Percentiles rank a stretch among this genome's conserved stretches.
These are phyloP conservation scores for Tenualosa ilisha DNA, from an alignment of 2,797 vertebrate genomes.

Conservation along the genomic window DNA sequence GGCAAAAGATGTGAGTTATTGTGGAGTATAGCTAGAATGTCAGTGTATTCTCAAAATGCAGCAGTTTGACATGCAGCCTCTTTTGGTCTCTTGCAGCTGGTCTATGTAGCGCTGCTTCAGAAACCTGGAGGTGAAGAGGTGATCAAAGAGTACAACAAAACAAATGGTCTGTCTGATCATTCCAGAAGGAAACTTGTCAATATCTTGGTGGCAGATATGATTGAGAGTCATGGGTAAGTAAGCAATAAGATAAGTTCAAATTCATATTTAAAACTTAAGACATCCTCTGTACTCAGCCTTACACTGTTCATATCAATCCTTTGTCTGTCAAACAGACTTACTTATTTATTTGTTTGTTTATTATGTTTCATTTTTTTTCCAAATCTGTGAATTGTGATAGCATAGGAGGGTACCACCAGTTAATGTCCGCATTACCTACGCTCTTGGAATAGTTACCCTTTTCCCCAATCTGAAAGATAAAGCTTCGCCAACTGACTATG, in stretches of 20 bases:
- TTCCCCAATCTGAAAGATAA: constrained; percentile 42
- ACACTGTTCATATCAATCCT: not conserved
- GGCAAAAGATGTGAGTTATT: not conserved
- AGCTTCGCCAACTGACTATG: constrained; percentile 39
- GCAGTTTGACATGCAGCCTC: no score
- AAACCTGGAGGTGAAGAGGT: constrained; percentile 28
- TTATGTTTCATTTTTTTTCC: no score
- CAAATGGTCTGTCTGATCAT: constrained; percentile 28
- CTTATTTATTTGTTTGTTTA: no score
- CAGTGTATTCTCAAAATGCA: not conserved
- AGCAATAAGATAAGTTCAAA: not conserved
- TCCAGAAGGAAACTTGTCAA: constrained; percentile 40
- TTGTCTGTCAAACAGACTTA: no score
- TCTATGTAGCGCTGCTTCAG: no score
- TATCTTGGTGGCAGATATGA: constrained; percentile 43
- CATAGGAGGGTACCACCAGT: no score
- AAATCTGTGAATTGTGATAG: no score
- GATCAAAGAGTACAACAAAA: constrained; percentile 32
- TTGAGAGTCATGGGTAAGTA: constrained; percentile 42
- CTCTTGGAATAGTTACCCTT: constrained; percentile 38
- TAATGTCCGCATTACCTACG: no score
- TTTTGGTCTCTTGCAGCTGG: no score
- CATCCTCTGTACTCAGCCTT: not conserved
- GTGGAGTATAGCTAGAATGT: not conserved
- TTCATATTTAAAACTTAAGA: not conserved